A percentile compares a stretch with the other conserved stretches of the same genome.
These are phyloP conservation scores for Monomorium pharaonis DNA, from an alignment of 1,140 invertebrate genomes.

Conservation along the genomic window DNA sequence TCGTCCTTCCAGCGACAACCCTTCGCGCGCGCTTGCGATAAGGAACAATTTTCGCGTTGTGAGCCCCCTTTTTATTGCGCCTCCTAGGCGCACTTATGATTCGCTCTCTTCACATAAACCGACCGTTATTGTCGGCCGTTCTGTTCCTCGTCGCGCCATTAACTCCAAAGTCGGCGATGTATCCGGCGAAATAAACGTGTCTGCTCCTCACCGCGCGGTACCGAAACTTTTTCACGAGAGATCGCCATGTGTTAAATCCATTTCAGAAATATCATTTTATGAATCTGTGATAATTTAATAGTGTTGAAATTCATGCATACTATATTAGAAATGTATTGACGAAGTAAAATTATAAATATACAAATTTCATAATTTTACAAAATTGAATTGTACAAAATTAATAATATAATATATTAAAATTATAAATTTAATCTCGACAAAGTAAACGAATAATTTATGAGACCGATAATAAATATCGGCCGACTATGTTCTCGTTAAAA, in stretches of 20 bases:
- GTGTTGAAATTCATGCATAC: neutral
- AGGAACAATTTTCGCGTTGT: slow-evolving; percentile 39
- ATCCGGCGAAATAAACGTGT: slow-evolving; percentile 1
- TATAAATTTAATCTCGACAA: neutral
- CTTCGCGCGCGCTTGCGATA: slow-evolving; percentile 25
- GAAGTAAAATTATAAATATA: no score
- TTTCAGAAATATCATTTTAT: neutral
- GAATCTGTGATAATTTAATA: neutral
- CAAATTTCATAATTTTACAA: neutral
- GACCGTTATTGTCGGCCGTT: slow-evolving; percentile 38
- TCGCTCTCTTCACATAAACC: slow-evolving; percentile 34
- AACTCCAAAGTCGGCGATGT: slow-evolving; percentile 2
- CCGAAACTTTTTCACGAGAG: neutral
- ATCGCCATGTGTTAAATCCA: neutral
- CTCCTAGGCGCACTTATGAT: slow-evolving; percentile 34
- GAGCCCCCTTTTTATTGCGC: slow-evolving; percentile 42
- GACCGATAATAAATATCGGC: neutral
- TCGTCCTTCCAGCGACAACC: slow-evolving; percentile 12
- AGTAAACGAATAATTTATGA: neutral
- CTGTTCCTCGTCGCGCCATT: slow-evolving; percentile 21
- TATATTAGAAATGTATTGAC: neutral
- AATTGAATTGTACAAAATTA: neutral
- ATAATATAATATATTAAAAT: neutral
- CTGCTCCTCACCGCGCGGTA: neutral
- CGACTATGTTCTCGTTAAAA: neutral